Conservation (phyloP, 1,140 invertebrate genomes). For the Euura saliciscinereae region DNA sequence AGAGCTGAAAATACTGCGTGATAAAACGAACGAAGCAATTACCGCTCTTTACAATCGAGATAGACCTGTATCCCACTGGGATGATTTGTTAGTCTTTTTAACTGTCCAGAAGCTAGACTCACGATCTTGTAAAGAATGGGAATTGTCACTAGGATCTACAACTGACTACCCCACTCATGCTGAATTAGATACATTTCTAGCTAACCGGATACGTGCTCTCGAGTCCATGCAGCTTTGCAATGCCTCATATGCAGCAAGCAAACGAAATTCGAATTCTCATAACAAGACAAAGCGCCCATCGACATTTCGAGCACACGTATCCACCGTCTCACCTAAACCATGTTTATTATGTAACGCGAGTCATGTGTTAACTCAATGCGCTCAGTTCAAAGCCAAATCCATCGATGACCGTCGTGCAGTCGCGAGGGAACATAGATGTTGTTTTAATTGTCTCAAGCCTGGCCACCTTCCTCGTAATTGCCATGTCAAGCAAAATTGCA, state of each 20-base stretch:
- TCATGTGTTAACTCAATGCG: too few species aligned
- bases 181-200: constrained; percentile 10
- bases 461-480: constrained; percentile 22
- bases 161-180: constrained; percentile 11
- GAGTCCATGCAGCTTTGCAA: background rate
- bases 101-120: background rate
- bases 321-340: too few species aligned
- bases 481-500: constrained; percentile 22
- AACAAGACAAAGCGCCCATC: too few species aligned
- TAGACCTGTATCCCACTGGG: background rate
- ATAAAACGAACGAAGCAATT: too few species aligned
- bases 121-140: constrained; percentile 12
- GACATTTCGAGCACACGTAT: too few species aligned
- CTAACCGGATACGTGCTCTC: constrained; percentile 7
- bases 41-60: background rate
- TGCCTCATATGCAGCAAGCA: too few species aligned
- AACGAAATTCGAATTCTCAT: too few species aligned
- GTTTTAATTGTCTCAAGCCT: constrained; percentile 23
- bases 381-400: too few species aligned
- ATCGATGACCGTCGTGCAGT: too few species aligned
- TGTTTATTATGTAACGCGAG: too few species aligned
- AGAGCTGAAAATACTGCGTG: too few species aligned
- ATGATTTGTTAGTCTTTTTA: constrained; percentile 9
- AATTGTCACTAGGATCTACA: constrained; percentile 1
- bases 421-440: background rate